Conservation (phyloP, 2,113 vertebrate species). For the Dicrurus megarhynchus region DNA sequence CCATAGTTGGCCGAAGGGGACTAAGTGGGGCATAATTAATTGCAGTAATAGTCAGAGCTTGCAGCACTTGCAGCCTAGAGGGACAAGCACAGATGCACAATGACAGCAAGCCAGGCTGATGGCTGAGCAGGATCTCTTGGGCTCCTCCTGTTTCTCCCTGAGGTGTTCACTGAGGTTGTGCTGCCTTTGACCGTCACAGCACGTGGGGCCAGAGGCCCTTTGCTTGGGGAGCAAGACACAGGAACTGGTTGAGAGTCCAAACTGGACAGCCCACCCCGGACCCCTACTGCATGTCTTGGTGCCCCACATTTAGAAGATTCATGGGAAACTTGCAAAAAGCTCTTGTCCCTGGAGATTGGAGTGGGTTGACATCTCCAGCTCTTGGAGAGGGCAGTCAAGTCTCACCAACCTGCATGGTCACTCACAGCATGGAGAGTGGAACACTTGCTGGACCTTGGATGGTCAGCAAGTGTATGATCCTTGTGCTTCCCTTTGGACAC, state of each 20-base stretch:
- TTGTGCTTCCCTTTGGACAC: neutral
- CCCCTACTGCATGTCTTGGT: neutral
- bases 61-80: neutral
- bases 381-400: neutral
- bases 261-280: neutral
- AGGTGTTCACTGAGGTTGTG: too few relatives aligned
- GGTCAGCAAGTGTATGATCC: neutral
- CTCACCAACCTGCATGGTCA: neutral
- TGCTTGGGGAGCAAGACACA: fast-evolving
- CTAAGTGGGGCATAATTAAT: neutral
- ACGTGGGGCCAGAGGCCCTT: fast-evolving
- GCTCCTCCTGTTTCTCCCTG: neutral
- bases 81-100: neutral
- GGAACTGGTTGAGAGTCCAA: neutral
- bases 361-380: neutral
- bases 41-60: neutral
- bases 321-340: neutral
- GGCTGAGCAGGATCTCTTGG: neutral
- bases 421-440: neutral
- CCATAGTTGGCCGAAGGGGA: neutral
- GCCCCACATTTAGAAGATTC: neutral
- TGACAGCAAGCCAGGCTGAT: fast-evolving
- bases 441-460: neutral
- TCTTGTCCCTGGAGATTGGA: neutral
- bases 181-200: neutral